These are phyloP conservation scores for Olivierus martensii DNA, from an alignment of 1,140 invertebrate genomes.

Conservation along the genomic window DNA sequence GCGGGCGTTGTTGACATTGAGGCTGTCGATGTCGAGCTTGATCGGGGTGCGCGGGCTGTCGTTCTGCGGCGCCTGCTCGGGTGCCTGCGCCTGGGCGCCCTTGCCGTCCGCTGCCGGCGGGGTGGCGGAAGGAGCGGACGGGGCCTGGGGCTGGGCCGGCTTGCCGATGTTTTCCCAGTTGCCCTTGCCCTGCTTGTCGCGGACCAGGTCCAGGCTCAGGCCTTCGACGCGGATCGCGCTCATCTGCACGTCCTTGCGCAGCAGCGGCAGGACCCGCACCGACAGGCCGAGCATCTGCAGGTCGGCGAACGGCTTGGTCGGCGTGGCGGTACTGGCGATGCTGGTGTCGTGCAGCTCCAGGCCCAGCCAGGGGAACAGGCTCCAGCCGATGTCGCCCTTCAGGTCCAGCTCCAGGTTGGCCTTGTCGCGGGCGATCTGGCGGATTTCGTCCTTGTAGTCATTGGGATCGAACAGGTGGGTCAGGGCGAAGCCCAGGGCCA, in stretches of 20 bases:
- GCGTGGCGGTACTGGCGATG: neutral
- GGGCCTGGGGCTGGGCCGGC: neutral
- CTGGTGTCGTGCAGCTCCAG: neutral
- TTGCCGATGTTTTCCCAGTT: neutral
- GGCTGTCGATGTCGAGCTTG: neutral
- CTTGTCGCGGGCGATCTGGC: neutral
- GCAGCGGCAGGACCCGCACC: neutral
- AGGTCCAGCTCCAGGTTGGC: neutral
- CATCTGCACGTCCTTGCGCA: neutral
- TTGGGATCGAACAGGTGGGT: neutral
- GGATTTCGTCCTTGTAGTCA: neutral
- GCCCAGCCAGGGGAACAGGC: neutral
- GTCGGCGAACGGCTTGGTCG: no score
- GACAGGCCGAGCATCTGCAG: no score
- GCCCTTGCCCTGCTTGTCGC: neutral
- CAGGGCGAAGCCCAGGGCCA: neutral
- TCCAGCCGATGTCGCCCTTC: neutral
- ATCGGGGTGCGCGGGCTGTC: neutral
- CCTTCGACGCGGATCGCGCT: neutral
- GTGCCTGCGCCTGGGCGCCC: neutral
- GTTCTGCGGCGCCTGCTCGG: neutral
- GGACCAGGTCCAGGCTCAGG: neutral
- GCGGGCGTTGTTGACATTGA: neutral
- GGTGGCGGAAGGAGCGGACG: neutral
- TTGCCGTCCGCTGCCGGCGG: neutral